Evolutionary conservation across 2,797 vertebrate genomes (phyloP).

Genomic region (Anableps anableps): DNA sequence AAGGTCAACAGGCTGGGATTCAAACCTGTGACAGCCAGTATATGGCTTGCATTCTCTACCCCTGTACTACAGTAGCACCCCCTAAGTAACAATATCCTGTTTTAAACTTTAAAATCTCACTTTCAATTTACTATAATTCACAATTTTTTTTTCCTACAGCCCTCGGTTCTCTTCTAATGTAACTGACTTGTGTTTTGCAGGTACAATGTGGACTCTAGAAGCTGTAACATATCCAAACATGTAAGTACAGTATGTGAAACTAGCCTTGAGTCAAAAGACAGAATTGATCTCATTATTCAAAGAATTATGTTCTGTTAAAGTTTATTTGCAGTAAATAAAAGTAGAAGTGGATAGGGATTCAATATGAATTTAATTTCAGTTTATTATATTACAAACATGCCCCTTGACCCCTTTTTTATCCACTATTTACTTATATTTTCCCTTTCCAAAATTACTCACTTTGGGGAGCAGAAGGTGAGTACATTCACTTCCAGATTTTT

Average conservation of each 20-base stretch:
- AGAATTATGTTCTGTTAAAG: neutral
- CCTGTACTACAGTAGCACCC: no score
- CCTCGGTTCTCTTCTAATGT: neutral
- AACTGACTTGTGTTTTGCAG: slow-evolving; percentile 70
- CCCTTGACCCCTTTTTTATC: neutral
- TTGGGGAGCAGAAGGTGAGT: slow-evolving; percentile 79
- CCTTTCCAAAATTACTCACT: slow-evolving; percentile 31
- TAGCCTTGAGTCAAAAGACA: slow-evolving; percentile 18
- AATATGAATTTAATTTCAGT: neutral
- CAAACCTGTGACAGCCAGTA: no score
- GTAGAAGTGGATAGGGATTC: neutral
- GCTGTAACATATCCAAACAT: slow-evolving; percentile 93
- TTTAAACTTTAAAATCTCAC: neutral
- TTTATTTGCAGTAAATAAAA: slow-evolving; percentile 16
- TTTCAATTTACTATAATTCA: neutral
- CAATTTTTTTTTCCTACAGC: neutral
- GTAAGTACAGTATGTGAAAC: slow-evolving; percentile 79
- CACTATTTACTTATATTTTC: slow-evolving; percentile 15
- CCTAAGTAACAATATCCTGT: neutral
- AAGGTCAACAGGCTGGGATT: no score
- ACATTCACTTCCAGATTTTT: slow-evolving; percentile 12
- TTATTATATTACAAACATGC: neutral
- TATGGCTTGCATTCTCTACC: no score
- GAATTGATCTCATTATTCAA: neutral
- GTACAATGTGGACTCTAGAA: slow-evolving; percentile 96